phyloP scores from a whole-genome alignment of 1,140 invertebrate genomes.

The Caerostris extrusa region DNA sequence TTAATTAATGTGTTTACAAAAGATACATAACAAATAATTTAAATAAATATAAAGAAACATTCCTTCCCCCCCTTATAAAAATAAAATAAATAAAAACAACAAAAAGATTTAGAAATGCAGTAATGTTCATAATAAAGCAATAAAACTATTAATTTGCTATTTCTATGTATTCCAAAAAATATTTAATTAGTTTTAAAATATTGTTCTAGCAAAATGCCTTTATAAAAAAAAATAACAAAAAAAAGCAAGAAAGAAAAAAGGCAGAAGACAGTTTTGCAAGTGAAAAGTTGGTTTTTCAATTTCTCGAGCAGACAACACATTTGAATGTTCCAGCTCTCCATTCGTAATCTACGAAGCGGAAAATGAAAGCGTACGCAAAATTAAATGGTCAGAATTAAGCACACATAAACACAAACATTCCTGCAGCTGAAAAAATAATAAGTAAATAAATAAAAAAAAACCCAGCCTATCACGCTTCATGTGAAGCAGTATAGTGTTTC shows the following conservation, averaged over 20 bases:
- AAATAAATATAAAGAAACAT: no score
- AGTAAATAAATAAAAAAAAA: no score
- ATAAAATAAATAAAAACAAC: no score
- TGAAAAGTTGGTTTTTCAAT: slow-evolving; percentile 39
- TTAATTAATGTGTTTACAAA: no score
- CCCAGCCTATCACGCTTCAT: slow-evolving; percentile 46
- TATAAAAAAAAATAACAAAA: not conserved
- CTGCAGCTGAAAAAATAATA: not conserved
- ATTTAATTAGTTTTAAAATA: no score
- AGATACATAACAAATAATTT: no score
- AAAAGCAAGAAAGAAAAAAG: not conserved
- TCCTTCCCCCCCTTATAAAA: no score
- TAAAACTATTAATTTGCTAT: no score
- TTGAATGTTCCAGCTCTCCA: slow-evolving; percentile 36
- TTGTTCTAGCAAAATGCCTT: no score
- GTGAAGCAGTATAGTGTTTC: not conserved
- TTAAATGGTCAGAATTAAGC: slow-evolving; percentile 58
- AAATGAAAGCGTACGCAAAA: slow-evolving; percentile 70
- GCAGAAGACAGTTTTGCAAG: not conserved
- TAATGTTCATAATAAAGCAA: no score
- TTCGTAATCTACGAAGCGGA: slow-evolving; percentile 61
- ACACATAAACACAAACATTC: slow-evolving; percentile 41
- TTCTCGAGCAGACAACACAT: slow-evolving; percentile 12
- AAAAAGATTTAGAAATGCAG: no score
- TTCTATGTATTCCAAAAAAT: no score